Evolutionary conservation across 2,888 invertebrate species (phyloP), one percentile per base, ranked within the genome.

Genomic region (Acholoe squamosa): DNA sequence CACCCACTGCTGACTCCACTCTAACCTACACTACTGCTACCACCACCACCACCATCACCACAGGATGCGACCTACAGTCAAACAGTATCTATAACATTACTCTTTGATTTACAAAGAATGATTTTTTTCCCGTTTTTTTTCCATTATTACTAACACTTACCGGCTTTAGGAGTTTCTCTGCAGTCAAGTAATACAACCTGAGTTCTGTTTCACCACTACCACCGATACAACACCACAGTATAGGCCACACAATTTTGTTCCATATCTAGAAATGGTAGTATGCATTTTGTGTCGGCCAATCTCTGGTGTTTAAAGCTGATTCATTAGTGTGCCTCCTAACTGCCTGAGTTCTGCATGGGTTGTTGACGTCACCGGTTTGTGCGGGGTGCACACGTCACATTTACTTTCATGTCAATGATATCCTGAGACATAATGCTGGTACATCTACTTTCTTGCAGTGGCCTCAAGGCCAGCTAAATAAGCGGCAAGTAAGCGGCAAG

Each of bases 291-390:
- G 71, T 71, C 28, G 25, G 71, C 31, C 31, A 28, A 7, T 28
- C 71, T 28, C n/a, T n/a, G 22, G 61, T n/a, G n/a, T 71, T 71
- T 14, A 1, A 71, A 71, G 28, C 71, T 71, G 25, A 22, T 61
- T 61, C 14, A 19, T 19, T 10, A 19, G n/a, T n/a, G 22, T 71
- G 71, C 31, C 71, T 71, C 43, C 71, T 71, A 71, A 71, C 71
- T 25, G 25, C 71, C 71, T 71, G 71, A 25, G 31, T 71, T 71
- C 71, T 71, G 71, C 71, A 71, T 71, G 71, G 28, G 71, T 71
- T 71, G 28, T 25, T 71, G 71, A 71, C 31, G 71, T 71, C 71
- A 28, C 71, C 71, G 25, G 71, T 71, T 71, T 71, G 61, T 71
- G 71, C 71, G 71, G 71, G 12, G 71, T 71, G 61, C 61, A 61